These are phyloP conservation scores for Leguminivora glycinivorella DNA, from an alignment of 1,140 invertebrate species.

Conservation along the genomic window DNA sequence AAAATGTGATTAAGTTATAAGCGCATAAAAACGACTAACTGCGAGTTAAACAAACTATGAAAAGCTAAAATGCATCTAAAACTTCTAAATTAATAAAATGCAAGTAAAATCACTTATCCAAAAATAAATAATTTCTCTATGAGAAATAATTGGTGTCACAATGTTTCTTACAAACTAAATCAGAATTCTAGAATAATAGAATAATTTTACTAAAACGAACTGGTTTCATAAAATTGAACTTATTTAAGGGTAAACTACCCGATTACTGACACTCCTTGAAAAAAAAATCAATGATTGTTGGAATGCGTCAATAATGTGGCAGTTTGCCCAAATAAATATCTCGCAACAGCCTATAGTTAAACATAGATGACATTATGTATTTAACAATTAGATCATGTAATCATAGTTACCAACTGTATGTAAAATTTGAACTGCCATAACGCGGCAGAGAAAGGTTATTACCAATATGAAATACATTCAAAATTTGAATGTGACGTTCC, in stretches of 20 bases:
- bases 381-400: background rate
- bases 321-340: background rate
- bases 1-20: background rate
- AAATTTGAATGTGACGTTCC: too few relatives aligned
- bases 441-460: background rate
- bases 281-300: background rate
- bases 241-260: background rate
- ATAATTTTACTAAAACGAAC: background rate
- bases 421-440: too few relatives aligned
- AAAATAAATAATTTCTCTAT: conserved; percentile 25
- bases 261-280: background rate
- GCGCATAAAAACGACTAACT: conserved; percentile 12
- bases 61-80: conserved; percentile 26
- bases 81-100: conserved; percentile 14
- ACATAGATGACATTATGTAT: too few relatives aligned
- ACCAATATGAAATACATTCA: background rate
- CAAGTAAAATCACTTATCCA: conserved; percentile 22
- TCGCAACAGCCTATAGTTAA: background rate
- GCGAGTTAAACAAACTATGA: background rate
- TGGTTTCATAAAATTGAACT: conserved; percentile 1
- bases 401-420: background rate
- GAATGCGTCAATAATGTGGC: background rate
- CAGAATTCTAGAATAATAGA: conserved; percentile 9
- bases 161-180: conserved; percentile 24
- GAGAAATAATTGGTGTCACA: conserved; percentile 19